Conservation (phyloP, 92 coral and sea anemone species). For the Zoanthus sansibaricus region DNA sequence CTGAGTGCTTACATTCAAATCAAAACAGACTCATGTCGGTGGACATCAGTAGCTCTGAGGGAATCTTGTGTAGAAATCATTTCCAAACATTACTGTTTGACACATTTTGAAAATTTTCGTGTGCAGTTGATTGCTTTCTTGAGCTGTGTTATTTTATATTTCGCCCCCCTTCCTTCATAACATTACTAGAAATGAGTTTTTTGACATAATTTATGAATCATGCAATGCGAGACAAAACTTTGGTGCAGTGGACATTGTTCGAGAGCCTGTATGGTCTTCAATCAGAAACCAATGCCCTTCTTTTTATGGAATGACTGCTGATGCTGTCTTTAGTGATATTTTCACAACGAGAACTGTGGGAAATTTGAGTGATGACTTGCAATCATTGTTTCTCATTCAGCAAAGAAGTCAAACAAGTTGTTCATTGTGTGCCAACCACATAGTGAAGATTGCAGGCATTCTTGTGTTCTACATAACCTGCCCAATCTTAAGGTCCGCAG, state of each 20-base stretch:
- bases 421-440: constrained; percentile 57
- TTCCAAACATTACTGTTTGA: constrained; percentile 72
- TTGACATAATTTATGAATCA: constrained; percentile 50
- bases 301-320: constrained; percentile 70
- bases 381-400: constrained; percentile 64
- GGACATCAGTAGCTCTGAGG: background rate
- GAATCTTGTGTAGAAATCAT: constrained; percentile 30
- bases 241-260: constrained; percentile 55
- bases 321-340: constrained; percentile 77
- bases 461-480: constrained; percentile 67
- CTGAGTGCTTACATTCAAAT: background rate
- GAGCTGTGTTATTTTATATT: constrained; percentile 60
- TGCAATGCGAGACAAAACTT: constrained; percentile 36
- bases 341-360: constrained; percentile 61
- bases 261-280: constrained; percentile 73
- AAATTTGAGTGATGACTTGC: constrained; percentile 54
- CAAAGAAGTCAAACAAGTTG: constrained; percentile 48
- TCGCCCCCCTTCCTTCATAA: constrained; percentile 43
- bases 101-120: constrained; percentile 64
- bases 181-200: constrained; percentile 62
- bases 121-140: constrained; percentile 79
- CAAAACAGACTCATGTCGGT: too few species aligned
- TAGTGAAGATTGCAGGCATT: constrained; percentile 58
- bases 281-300: constrained; percentile 47
- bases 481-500: constrained; percentile 19